Conservation (phyloP, 2,113 vertebrate species). For the Brachyistius frenatus region DNA sequence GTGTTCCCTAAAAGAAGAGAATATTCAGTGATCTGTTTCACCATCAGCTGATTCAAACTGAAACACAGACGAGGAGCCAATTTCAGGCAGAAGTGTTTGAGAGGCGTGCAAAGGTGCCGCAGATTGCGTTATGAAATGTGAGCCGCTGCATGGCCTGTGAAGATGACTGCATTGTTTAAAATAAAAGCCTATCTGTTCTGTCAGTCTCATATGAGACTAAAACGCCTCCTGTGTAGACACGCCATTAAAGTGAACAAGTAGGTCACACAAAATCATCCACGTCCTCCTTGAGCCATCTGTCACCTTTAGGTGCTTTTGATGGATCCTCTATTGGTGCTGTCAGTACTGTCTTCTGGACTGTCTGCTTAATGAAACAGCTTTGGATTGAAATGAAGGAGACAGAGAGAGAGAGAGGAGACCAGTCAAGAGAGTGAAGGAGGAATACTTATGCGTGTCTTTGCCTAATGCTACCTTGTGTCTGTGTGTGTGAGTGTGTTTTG, state of each 20-base stretch:
- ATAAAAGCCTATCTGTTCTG: background rate
- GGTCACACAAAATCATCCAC: conserved; percentile 48
- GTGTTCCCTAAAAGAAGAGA: background rate
- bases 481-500: conserved; percentile 52
- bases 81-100: background rate
- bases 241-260: conserved; percentile 21
- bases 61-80: background rate
- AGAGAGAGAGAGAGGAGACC: conserved; percentile 23
- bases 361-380: conserved; percentile 49
- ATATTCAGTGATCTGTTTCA: background rate
- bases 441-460: conserved; percentile 36
- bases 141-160: background rate
- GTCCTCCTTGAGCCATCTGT: conserved; percentile 41
- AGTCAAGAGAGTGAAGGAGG: conserved; percentile 38
- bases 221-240: background rate
- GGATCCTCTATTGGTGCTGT: conserved; percentile 49
- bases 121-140: background rate
- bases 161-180: background rate
- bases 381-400: conserved; percentile 51
- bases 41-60: background rate
- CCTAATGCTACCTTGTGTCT: conserved; percentile 20
- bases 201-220: conserved; percentile 4
- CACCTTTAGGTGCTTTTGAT: conserved; percentile 54
- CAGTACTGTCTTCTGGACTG: conserved; percentile 39
- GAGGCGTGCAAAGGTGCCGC: background rate